Conservation (phyloP, 2,797 vertebrate genomes). For the Varecia variegata region DNA sequence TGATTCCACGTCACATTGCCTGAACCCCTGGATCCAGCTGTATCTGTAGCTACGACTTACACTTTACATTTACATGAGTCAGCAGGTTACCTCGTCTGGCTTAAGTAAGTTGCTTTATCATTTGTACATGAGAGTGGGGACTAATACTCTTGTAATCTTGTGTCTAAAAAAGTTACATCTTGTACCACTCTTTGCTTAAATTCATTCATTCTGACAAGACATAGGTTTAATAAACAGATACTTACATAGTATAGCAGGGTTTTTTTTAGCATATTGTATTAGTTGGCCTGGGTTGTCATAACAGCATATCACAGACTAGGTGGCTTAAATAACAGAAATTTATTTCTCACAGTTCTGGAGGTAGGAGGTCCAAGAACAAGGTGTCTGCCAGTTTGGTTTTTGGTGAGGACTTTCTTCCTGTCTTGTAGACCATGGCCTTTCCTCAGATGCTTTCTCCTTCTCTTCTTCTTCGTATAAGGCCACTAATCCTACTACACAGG, state of each 20-base stretch:
- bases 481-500: not conserved
- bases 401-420: not conserved
- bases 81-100: not conserved
- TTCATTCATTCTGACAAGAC: not conserved
- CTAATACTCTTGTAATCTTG: not conserved
- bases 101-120: not conserved
- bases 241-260: not conserved
- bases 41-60: not conserved
- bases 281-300: not conserved
- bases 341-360: not conserved
- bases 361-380: not conserved
- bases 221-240: not conserved
- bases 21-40: not conserved
- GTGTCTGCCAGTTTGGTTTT: not conserved
- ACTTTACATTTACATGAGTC: not conserved
- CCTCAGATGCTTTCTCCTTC: not conserved
- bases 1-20: not conserved
- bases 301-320: not conserved
- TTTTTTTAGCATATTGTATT: not conserved
- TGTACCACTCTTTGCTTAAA: not conserved
- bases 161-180: not conserved
- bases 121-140: not conserved
- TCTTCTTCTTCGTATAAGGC: not conserved
- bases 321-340: not conserved
- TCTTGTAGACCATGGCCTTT: not conserved